These are phyloP conservation scores for Zeugodacus cucurbitae DNA, from an alignment of 1,140 invertebrate species.

Conservation along the genomic window DNA sequence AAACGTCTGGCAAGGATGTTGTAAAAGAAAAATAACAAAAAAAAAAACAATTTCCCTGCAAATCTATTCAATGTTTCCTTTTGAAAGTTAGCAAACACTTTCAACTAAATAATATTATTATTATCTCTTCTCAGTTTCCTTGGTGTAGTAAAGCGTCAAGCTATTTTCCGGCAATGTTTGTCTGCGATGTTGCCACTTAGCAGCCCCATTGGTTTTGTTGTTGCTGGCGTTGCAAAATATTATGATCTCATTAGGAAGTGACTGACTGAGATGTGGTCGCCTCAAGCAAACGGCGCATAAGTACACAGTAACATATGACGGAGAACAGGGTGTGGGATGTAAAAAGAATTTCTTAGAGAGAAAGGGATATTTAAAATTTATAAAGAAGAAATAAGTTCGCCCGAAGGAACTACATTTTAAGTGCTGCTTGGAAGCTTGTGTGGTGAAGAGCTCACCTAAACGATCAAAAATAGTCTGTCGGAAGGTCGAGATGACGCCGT, in stretches of 20 bases:
- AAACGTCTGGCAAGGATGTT: neutral
- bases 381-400: too few relatives aligned
- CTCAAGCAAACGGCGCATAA: neutral
- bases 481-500: too few relatives aligned
- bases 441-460: too few relatives aligned
- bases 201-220: neutral
- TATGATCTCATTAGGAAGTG: constrained; percentile 35
- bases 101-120: constrained; percentile 25
- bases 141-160: neutral
- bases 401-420: too few relatives aligned
- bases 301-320: neutral
- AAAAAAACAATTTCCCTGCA: too few relatives aligned
- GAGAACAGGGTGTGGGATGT: neutral
- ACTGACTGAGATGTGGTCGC: neutral
- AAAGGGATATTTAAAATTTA: too few relatives aligned
- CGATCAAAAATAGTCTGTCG: too few relatives aligned
- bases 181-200: neutral
- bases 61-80: neutral
- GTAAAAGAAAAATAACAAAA: neutral
- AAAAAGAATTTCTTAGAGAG: neutral
- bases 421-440: too few relatives aligned
- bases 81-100: neutral
- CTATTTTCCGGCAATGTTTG: neutral
- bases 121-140: neutral
- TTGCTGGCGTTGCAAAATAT: constrained; percentile 14